These are phyloP conservation scores for Potamilus streckersoni DNA, from an alignment of 1,140 invertebrate species.

Conservation along the genomic window DNA sequence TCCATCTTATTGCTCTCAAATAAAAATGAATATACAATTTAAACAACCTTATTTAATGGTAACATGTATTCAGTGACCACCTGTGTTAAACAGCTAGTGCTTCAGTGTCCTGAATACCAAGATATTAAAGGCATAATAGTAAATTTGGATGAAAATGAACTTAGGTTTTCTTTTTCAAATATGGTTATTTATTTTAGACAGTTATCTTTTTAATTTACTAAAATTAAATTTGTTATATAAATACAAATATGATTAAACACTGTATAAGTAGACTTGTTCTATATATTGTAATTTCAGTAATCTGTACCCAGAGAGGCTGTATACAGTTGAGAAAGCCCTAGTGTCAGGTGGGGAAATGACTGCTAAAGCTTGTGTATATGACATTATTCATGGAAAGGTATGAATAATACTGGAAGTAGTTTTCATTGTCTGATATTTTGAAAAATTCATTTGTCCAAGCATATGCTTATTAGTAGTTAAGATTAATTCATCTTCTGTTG, in stretches of 20 bases:
- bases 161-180: no score
- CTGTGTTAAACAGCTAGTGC: no score
- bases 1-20: no score
- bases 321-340: conserved; percentile 82
- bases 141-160: no score
- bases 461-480: neutral
- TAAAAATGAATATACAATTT: no score
- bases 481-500: neutral
- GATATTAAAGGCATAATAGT: no score
- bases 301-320: conserved; percentile 76
- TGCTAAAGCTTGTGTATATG: conserved; percentile 79
- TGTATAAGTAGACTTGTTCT: no score
- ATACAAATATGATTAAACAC: neutral
- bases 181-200: neutral
- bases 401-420: neutral
- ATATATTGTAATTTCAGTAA: conserved; percentile 70
- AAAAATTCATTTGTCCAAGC: neutral
- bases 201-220: neutral
- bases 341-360: conserved; percentile 82
- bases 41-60: no score
- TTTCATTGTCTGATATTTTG: neutral
- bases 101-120: no score
- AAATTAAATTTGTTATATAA: neutral
- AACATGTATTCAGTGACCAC: no score
- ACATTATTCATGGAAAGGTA: conserved; percentile 76